Base-by-base conservation (phyloP, 1,140 invertebrate species). In the Drosophila melanica region DNA sequence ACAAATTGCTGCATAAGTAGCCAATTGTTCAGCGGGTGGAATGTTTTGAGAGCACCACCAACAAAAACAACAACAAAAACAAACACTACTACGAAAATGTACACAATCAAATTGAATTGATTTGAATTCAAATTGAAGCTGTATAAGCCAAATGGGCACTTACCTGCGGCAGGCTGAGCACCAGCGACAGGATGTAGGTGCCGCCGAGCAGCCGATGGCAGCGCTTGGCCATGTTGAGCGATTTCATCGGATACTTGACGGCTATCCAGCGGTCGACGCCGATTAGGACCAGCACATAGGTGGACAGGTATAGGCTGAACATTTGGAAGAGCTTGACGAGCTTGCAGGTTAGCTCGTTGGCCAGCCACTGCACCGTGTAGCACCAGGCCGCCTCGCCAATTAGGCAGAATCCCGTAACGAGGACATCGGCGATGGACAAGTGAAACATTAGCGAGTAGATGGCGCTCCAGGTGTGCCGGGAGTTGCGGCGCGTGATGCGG, bases 161-260 rank as follows among this genome's bases (percentile, higher is more conserved):
- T 92, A 97, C 96, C 95, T 97, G 96, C n/a, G 96, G 97, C 78
- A 95, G 92, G 90, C 96, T 96, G 23, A 97, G 93, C 3, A 96
- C 44, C 9, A 94, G 93, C 68, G 96, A 96, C 2, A 96, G 87
- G 1, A 95, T 90, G 94, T 96, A 97, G 4, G 94, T 94, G 18
- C 94, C 90, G 0, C 93, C 92, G 2, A 96, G 93, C 9, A 95
- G 92, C 44, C 93, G 93, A 55, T 93, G 93, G 79, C 94, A 95
- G 18, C 94, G 92, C 35, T 94, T 94, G 2, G 94, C 93, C 18
- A 95, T 95, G 18, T 94, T 95, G 60, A 96, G 93, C 1, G 91
- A 92, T 53, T 95, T 95, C 94, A 97, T 95, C 0, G 96, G 96
- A 92, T 96, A 96, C 63, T 95, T 94, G 1, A 97, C 95, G 1